Base-by-base conservation (phyloP, 2,113 vertebrate species). In the Dinomys branickii region DNA sequence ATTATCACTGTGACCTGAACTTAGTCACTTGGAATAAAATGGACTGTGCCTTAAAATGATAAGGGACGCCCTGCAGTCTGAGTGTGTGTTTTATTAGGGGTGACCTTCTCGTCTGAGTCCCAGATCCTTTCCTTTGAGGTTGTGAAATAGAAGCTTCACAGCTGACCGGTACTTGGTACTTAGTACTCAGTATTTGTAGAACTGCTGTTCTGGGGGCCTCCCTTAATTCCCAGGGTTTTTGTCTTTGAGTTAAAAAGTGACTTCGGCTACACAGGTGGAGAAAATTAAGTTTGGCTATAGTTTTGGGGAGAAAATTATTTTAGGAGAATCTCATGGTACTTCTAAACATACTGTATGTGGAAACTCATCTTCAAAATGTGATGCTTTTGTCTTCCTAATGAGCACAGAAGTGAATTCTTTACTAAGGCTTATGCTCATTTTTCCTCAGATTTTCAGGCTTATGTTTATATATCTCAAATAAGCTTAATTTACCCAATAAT, bases 41-140 rank as follows among this genome's bases (percentile, higher is more conserved):
- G 94, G 94, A 90, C 44, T 59, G 98, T 98, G 98, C 98, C 98
- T 99, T 99, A 98, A 97, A 94, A 65, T 96, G 95, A 61, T 84
- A 78, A 97, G 95, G 90, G 38, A 97, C 69, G 96, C 71, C 89
- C 90, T 97, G 19, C 41, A 77, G 6, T 85, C 97, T 96, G 96
- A 94, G 93, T 95, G 63, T 96, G 54, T 73, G 54, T 97, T 97
- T 96, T 80, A 94, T 81, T 97, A 83, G 86, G 30, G n/a, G 85
- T 84, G n/a, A 52, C 75, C 88, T 93, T 94, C 89, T 97, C 86
- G 95, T 91, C 87, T 47, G 96, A 61, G 85, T 96, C 96, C 93
- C 92, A 96, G 93, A 63, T 81, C 54, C 26, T 94, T 94, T 41
- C 47, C 81, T 84, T 93, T 71, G 7, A 94, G 67, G 91, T 81